Percentiles rank a stretch among this genome's conserved stretches.
Conservation (phyloP, 2,797 vertebrate genomes). For the Microtus californicus region DNA sequence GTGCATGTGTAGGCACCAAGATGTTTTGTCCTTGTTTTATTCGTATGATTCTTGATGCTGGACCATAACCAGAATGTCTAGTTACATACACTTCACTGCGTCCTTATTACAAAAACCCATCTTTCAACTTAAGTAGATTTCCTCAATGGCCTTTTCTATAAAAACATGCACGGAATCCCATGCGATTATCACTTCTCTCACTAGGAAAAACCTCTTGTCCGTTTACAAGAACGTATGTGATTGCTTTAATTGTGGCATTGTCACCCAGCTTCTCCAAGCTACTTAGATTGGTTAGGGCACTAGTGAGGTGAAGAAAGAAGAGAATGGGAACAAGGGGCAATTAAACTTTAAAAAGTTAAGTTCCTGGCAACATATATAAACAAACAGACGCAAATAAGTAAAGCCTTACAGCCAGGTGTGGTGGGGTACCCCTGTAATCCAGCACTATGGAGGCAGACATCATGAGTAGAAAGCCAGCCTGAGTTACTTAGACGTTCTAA, state of each 20-base stretch:
- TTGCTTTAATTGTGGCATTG: conserved; percentile 39
- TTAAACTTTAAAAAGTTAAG: conserved; percentile 33
- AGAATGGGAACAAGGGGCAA: conserved; percentile 42
- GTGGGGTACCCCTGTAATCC: neutral
- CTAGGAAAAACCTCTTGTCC: neutral
- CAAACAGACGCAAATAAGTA: neutral
- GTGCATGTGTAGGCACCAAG: neutral
- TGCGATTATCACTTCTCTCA: neutral
- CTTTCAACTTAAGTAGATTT: conserved; percentile 57
- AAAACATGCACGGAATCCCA: neutral
- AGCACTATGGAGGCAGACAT: neutral
- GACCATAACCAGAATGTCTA: conserved; percentile 9
- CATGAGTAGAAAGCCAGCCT: neutral
- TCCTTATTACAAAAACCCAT: conserved; percentile 13
- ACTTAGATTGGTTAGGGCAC: neutral
- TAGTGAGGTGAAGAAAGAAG: neutral
- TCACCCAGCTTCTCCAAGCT: conserved; percentile 10
- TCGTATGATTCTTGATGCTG: conserved; percentile 4
- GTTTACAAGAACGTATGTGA: conserved; percentile 28
- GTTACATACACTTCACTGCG: conserved; percentile 45
- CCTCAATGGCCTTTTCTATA: conserved; percentile 39
- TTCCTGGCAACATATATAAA: conserved; percentile 38
- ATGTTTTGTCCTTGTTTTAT: neutral
- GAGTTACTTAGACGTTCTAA: neutral
- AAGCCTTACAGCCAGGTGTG: neutral